These are phyloP conservation scores for Hyaena hyaena DNA, from an alignment of 2,113 vertebrate genomes.

Conservation along the genomic window DNA sequence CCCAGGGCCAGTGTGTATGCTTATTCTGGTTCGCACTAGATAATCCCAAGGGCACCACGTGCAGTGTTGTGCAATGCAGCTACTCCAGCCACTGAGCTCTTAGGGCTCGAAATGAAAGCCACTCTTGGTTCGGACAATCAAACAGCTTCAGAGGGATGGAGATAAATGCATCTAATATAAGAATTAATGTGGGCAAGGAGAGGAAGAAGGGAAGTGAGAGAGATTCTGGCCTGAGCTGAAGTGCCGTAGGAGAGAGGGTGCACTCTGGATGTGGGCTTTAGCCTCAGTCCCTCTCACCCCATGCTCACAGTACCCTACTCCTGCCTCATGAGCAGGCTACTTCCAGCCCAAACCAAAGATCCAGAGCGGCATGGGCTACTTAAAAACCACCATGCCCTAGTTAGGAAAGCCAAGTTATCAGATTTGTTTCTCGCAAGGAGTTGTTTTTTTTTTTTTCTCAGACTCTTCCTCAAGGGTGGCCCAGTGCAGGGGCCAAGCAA, in stretches of 20 bases:
- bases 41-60: background rate
- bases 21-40: background rate
- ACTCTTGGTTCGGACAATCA: background rate
- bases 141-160: constrained; percentile 19
- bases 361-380: background rate
- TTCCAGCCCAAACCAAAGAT: constrained; percentile 15
- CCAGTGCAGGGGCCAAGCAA: background rate
- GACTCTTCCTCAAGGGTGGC: background rate
- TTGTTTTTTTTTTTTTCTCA: background rate
- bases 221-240: background rate
- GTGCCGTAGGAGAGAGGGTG: background rate
- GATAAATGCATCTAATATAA: constrained; percentile 46
- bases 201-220: background rate
- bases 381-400: background rate
- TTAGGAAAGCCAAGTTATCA: constrained; percentile 27
- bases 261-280: background rate
- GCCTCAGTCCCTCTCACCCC: background rate
- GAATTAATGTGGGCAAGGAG: constrained; percentile 11
- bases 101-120: constrained; percentile 39
- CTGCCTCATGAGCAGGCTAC: background rate
- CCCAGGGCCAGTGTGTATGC: background rate
- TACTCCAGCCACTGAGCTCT: background rate
- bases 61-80: background rate
- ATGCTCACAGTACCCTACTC: background rate
- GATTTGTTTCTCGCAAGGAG: background rate